Conservation (phyloP, 2,888 invertebrate genomes). For the Darwinula stevensoni region DNA sequence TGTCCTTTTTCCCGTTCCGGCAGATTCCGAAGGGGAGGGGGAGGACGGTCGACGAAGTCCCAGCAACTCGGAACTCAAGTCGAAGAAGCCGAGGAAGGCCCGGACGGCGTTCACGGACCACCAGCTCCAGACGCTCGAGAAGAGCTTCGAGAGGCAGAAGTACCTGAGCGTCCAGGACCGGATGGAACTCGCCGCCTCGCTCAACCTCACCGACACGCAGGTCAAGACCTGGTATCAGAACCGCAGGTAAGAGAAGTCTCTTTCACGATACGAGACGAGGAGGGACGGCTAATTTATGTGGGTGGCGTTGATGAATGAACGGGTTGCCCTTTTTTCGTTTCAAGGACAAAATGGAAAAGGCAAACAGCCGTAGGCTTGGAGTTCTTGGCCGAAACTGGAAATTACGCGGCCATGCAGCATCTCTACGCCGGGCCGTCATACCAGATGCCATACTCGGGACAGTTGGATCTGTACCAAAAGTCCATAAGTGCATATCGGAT, state of each 20-base stretch:
- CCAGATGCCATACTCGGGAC: no score
- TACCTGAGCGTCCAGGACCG: slow-evolving; percentile 80
- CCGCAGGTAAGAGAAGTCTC: slow-evolving; percentile 40
- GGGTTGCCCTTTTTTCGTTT: neutral
- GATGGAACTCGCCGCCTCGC: slow-evolving; percentile 26
- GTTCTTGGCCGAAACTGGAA: slow-evolving; percentile 82
- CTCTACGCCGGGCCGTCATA: slow-evolving; percentile 33
- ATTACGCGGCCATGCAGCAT: slow-evolving; percentile 92
- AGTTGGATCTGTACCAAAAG: no score
- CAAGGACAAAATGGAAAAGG: slow-evolving; percentile 92
- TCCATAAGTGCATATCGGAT: no score
- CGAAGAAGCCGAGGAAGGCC: slow-evolving; percentile 87
- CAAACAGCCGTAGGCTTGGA: slow-evolving; percentile 94
- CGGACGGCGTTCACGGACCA: slow-evolving; percentile 96
- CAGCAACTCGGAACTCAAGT: no score
- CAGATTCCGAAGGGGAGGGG: no score
- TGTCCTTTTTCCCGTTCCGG: no score
- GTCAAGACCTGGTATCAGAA: slow-evolving; percentile 99
- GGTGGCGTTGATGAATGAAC: neutral
- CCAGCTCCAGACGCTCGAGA: slow-evolving; percentile 80
- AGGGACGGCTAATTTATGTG: no score
- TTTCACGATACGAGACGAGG: neutral
- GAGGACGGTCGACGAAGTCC: no score
- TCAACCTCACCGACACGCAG: slow-evolving; percentile 91
- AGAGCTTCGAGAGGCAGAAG: slow-evolving; percentile 87